These are phyloP conservation scores for Coturnix japonica DNA, from an alignment of 2,113 vertebrate genomes.

Conservation along the genomic window DNA sequence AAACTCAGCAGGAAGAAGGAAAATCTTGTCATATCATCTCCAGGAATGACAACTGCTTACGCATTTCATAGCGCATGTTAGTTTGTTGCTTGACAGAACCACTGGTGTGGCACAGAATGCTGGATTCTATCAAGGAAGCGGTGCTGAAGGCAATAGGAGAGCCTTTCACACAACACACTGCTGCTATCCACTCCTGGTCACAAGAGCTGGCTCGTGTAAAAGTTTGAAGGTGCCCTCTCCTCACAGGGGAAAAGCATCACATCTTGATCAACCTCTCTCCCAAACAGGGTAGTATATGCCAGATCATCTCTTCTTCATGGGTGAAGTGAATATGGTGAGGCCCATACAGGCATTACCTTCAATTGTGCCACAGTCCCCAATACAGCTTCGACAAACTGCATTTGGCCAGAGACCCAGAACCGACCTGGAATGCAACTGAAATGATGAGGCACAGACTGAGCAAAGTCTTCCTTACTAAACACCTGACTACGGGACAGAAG, in stretches of 20 bases:
- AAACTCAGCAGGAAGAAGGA: rapidly evolving
- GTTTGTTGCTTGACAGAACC: neutral
- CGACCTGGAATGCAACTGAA: neutral
- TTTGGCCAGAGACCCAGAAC: neutral
- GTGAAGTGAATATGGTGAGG: neutral
- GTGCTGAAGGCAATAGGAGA: neutral
- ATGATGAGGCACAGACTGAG: neutral
- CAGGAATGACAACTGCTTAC: neutral
- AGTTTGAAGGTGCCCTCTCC: neutral
- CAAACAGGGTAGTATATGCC: neutral
- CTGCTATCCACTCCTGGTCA: neutral
- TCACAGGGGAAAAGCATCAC: neutral
- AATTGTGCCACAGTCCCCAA: neutral
- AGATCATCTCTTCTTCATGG: neutral
- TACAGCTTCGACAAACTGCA: neutral
- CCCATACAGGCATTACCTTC: rapidly evolving
- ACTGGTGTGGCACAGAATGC: neutral
- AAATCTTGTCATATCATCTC: neutral
- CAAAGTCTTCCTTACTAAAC: neutral
- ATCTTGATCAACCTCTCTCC: neutral
- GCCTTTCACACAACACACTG: neutral
- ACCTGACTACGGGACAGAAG: neutral
- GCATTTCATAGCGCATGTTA: neutral
- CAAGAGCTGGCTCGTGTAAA: neutral
- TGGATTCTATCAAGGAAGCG: neutral